A percentile compares a stretch with the other conserved stretches of the same genome.
Evolutionary conservation across 2,888 invertebrate species (phyloP).

Genomic region (Zele albiditarsus): DNA sequence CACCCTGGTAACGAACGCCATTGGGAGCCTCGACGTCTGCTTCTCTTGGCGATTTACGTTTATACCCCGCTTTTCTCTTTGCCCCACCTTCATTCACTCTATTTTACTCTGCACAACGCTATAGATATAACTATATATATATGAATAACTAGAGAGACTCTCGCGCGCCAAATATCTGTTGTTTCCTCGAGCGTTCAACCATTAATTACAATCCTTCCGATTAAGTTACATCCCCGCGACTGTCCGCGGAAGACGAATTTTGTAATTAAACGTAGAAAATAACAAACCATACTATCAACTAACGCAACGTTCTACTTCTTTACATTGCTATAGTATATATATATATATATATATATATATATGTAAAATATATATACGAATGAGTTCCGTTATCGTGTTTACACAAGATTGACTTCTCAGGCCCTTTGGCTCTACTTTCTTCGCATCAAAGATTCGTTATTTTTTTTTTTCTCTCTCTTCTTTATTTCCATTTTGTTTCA

Average conservation of each 20-base stretch:
- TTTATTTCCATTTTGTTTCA: background rate
- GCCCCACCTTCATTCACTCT: background rate
- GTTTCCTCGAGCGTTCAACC: slow-evolving; percentile 46
- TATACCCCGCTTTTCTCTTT: slow-evolving; percentile 25
- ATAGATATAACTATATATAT: background rate
- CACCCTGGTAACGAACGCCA: slow-evolving; percentile 55
- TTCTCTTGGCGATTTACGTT: slow-evolving; percentile 65
- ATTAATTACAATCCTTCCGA: slow-evolving; percentile 51
- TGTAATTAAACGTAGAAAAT: slow-evolving; percentile 29
- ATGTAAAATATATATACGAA: background rate
- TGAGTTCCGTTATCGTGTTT: slow-evolving; percentile 26
- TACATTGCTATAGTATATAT: background rate
- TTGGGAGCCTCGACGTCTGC: slow-evolving; percentile 50
- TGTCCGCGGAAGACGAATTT: slow-evolving; percentile 37
- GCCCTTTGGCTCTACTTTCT: slow-evolving; percentile 28
- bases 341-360: background rate
- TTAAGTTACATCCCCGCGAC: slow-evolving; percentile 26
- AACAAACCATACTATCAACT: background rate
- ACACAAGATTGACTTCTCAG: slow-evolving; percentile 35
- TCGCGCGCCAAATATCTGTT: slow-evolving; percentile 55
- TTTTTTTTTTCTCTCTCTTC: background rate
- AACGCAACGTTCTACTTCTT: background rate
- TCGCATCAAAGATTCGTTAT: background rate
- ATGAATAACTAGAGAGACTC: slow-evolving; percentile 1
- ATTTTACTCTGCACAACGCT: background rate